These are phyloP conservation scores for Asteroscopus sphinx DNA, from an alignment of 2,888 invertebrate genomes.

Conservation along the genomic window DNA sequence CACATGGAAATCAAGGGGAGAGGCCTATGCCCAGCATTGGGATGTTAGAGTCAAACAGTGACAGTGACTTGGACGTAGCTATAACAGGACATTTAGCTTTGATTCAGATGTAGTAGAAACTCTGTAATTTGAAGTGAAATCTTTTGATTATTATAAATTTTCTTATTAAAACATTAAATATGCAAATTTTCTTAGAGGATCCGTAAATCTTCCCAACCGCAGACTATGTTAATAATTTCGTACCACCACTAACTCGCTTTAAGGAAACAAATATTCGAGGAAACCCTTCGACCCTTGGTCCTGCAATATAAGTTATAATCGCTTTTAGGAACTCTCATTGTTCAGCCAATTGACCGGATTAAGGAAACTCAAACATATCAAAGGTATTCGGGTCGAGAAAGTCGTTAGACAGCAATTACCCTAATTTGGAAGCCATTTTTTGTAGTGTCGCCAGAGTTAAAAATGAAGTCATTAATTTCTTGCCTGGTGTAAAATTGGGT, in stretches of 20 bases:
- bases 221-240: too few species aligned
- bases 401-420: conserved; percentile 38
- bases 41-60: too few species aligned
- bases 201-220: too few species aligned
- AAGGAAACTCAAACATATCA: conserved; percentile 11
- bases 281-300: not conserved
- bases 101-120: too few species aligned
- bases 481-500: conserved; percentile 23
- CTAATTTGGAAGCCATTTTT: conserved; percentile 17
- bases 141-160: too few species aligned
- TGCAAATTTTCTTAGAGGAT: too few species aligned
- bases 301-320: conserved; percentile 5
- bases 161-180: too few species aligned
- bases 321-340: conserved; percentile 10
- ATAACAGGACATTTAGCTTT: too few species aligned
- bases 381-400: conserved; percentile 19
- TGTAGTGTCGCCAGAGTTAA: conserved; percentile 2
- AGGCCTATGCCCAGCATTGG: too few species aligned
- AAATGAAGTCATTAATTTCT: conserved; percentile 5
- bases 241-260: not conserved
- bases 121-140: too few species aligned
- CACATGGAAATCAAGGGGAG: too few species aligned
- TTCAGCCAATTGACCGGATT: conserved; percentile 13
- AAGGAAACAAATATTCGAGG: conserved; percentile 3
- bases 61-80: too few species aligned